Evolutionary conservation across 2,113 vertebrate species (phyloP).

Genomic region (Asarcornis scutulata): DNA sequence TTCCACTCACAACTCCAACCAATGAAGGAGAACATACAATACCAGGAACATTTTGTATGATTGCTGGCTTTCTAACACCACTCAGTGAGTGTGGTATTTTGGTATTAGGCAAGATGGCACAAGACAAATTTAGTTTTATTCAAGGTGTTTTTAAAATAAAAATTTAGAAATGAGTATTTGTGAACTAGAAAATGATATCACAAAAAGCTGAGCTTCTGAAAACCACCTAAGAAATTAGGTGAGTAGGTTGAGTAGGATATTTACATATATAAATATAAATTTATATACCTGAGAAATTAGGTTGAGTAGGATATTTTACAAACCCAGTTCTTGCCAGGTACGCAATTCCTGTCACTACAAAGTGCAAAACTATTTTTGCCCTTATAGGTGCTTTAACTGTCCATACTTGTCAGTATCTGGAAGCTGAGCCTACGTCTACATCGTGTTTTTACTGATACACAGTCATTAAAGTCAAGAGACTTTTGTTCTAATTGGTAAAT

Average conservation of each 20-base stretch:
- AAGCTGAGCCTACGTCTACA: not conserved
- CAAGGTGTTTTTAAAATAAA: not conserved
- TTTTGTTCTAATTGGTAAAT: not conserved
- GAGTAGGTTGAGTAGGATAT: not conserved
- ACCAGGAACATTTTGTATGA: not conserved
- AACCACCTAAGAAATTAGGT: not conserved
- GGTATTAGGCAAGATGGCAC: not conserved
- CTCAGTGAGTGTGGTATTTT: not conserved
- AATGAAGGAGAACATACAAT: not conserved
- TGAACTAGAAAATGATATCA: not conserved
- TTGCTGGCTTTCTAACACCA: not conserved
- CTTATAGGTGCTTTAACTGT: not conserved
- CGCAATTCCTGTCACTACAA: not conserved
- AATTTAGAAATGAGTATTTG: not conserved
- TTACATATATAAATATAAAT: not conserved
- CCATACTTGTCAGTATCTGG: not conserved
- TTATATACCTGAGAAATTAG: no score
- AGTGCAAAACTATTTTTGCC: not conserved
- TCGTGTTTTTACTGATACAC: not conserved
- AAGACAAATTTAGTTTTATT: not conserved
- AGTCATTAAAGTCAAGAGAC: not conserved
- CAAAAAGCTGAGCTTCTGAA: not conserved
- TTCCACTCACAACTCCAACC: not conserved
- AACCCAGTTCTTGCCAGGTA: not conserved
- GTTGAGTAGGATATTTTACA: not conserved